Conservation (phyloP, 1,140 invertebrate genomes). For the Geopemphigus sp. region DNA sequence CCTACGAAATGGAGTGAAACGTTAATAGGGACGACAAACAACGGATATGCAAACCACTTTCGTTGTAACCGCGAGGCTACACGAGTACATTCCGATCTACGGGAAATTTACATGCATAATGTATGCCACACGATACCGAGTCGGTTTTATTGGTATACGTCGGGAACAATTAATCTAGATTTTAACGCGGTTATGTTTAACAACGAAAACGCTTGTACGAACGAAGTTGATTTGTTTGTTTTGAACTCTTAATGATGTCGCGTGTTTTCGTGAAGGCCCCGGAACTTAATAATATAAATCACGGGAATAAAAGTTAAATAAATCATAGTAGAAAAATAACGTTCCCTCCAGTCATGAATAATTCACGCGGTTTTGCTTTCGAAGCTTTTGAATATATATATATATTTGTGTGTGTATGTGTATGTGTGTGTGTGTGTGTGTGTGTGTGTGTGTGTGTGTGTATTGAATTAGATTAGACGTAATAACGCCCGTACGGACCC, state of each 20-base stretch:
- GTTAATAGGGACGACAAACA: neutral
- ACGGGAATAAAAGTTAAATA: neutral
- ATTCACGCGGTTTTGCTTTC: neutral
- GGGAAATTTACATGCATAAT: conserved; percentile 8
- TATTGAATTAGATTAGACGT: conserved; percentile 10
- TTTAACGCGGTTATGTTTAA: neutral
- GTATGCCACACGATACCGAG: neutral
- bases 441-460: too few species aligned
- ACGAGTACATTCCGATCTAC: neutral
- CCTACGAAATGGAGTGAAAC: neutral
- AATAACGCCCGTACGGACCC: neutral
- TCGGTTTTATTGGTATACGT: neutral
- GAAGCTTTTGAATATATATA: neutral
- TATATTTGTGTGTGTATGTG: too few species aligned
- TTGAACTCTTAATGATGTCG: neutral
- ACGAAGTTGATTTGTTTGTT: neutral
- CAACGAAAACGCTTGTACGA: neutral
- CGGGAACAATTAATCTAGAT: neutral
- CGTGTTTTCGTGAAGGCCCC: neutral
- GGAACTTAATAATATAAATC: neutral
- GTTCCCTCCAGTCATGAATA: neutral
- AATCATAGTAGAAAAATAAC: neutral
- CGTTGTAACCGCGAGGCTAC: neutral
- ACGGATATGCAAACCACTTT: neutral
- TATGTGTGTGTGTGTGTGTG: too few species aligned